Base-by-base conservation (phyloP, 2,113 vertebrate genomes). In the Alethe diademata region DNA sequence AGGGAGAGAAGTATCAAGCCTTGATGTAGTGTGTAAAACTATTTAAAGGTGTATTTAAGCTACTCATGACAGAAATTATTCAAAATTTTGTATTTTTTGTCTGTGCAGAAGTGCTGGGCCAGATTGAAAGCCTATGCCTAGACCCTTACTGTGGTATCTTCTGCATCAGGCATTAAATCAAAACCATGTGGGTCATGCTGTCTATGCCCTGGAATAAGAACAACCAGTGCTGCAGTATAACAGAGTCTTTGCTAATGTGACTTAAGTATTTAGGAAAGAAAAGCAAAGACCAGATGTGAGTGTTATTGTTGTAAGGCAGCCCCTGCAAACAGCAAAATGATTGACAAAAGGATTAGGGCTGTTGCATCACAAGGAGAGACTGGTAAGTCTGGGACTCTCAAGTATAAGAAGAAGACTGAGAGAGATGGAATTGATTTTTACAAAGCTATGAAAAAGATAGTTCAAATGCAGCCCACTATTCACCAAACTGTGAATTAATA, bases 131-230 rank as follows among this genome's bases (percentile, higher is more conserved):
- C 14, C 29, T 36, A 2, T 47, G 26, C 35, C n/a, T 61, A 50
- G 36, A 35, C 29, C 45, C 23, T 38, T 53, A 9, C 6, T 72
- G 7, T 38, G 33, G 16, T 38, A 51, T 51, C 20, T 64, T 62
- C 58, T 72, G 26, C 14, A 56, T 48, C 42, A 50, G 29, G 3
- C 23, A 38, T 88, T 45, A 19, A 56, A 78, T 61, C 31, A 74
- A 67, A 79, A 33, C 67, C 1, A 0, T 1, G 3, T 14, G 10
- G 11, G 8, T 74, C 17, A 11, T 3, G 3, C 16, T 50, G 31
- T n/a, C 19, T 66, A 3, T 38, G n/a, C 4, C 36, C 28, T 88
- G 40, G 28, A 74, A 31, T n/a, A 62, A 53, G 22, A 61, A 24
- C 19, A 57, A 9, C 10, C 4, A 42, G 26, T 2, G 3, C 57